These are phyloP conservation scores for Felis chaus DNA, from an alignment of 2,113 vertebrate species.

Conservation along the genomic window DNA sequence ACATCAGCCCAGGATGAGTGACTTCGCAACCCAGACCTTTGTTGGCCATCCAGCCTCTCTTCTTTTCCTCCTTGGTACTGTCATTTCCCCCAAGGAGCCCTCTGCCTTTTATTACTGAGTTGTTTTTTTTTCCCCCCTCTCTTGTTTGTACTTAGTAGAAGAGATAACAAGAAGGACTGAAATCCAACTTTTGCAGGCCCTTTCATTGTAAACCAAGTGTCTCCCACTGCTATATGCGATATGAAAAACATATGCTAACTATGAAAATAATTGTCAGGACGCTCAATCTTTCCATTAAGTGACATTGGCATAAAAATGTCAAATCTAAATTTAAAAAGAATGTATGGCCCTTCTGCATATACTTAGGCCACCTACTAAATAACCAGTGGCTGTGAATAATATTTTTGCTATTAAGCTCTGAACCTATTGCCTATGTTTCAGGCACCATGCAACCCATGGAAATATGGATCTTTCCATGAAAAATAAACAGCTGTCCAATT, in stretches of 20 bases:
- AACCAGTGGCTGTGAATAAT: not conserved
- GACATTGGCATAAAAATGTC: not conserved
- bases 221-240: not conserved
- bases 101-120: not conserved
- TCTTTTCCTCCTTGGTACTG: not conserved
- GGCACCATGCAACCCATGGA: not conserved
- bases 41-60: not conserved
- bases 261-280: not conserved
- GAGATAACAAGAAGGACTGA: not conserved
- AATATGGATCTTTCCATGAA: not conserved
- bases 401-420: not conserved
- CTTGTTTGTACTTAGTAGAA: not conserved
- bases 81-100: not conserved
- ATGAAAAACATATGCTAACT: not conserved
- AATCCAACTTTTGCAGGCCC: fast-evolving
- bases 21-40: not conserved
- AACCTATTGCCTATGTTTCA: not conserved
- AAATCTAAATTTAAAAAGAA: not conserved
- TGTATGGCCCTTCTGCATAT: not conserved
- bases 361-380: not conserved
- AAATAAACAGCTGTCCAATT: not conserved
- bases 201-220: not conserved
- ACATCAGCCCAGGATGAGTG: not conserved
- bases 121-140: not conserved
- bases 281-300: not conserved